Evolutionary conservation across 1,140 invertebrate species (phyloP), one percentile per base, ranked within the genome.

Genomic region (Phymorhynchus buccinoides): DNA sequence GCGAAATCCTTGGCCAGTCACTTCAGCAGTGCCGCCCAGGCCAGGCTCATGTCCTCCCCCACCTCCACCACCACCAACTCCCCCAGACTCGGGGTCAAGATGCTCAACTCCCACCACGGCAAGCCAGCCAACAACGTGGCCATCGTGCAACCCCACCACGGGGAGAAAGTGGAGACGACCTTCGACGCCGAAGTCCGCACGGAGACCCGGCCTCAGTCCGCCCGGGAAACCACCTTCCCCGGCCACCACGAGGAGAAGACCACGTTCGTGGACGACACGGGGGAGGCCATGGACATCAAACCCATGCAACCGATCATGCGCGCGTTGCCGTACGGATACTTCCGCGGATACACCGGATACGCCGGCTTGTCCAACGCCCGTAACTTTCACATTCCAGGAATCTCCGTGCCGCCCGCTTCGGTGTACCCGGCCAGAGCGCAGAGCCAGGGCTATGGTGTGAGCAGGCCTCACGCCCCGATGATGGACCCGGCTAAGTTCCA

Each of bases 221-320:
- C 82, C n/a, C 91, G 89, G 42, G 90, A 90, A 68, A 89, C 89
- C 7, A 91, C 89, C 83, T 88, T 89, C 78, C 84, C 90, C 39
- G 85, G 84, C 16, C 73, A 84, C 14, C 84, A 87, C n/a, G 56
- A 62, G 22, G 91, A 91, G 91, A 89, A 92, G 82, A 90, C 89
- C 32, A 91, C 91, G 18, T 92, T 93, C 84, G 90, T 91, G n/a
- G 96, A 95, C 44, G 96, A 96, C 79, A 96, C 96, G 88, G 96
- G 97, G 83, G 96, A 97, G 89, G 95, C 96, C 0, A 94, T 96
- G 88, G 96, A 96, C 89, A 96, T 98, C n/a, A 96, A 97, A 91
- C 97, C 97, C 0, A 98, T 99, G 97, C 95, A 97, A 87, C 97
- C 97, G 0, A 94, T 99, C 66, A 94, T 97, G 27, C 93, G 90